These are phyloP conservation scores for Neomicropteryx cornuta DNA, from an alignment of 1,140 invertebrate species.

Conservation along the genomic window DNA sequence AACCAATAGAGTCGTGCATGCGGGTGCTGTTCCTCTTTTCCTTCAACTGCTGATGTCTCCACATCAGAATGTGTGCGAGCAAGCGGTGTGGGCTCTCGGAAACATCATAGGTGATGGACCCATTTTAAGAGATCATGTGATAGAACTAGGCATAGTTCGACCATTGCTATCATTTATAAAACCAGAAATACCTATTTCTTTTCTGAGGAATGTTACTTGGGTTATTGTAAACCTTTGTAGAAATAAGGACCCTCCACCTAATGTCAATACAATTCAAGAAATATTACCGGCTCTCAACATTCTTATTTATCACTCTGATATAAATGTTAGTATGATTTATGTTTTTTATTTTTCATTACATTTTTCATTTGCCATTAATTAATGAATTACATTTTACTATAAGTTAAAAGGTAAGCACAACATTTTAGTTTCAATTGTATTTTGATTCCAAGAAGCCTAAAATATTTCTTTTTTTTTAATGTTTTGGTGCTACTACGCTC, in stretches of 20 bases:
- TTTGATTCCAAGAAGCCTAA: no score
- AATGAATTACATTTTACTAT: no score
- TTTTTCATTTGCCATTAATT: slow-evolving; percentile 3
- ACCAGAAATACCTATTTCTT: slow-evolving; percentile 84
- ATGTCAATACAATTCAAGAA: slow-evolving; percentile 77
- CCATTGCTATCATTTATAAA: slow-evolving; percentile 86
- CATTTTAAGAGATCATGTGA: slow-evolving; percentile 80
- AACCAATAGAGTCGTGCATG: slow-evolving; percentile 89
- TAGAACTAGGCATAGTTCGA: slow-evolving; percentile 79
- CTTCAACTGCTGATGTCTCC: slow-evolving; percentile 80
- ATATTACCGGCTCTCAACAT: slow-evolving; percentile 89
- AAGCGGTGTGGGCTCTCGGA: slow-evolving; percentile 96
- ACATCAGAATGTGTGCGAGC: slow-evolving; percentile 97
- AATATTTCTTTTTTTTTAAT: no score
- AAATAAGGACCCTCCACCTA: slow-evolving; percentile 89
- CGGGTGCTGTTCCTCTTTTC: slow-evolving; percentile 92
- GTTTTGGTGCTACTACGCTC: no score
- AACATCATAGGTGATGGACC: slow-evolving; percentile 94
- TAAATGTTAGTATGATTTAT: slow-evolving; percentile 63
- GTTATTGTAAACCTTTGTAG: slow-evolving; percentile 95
- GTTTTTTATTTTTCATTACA: slow-evolving; percentile 1
- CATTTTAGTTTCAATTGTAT: no score
- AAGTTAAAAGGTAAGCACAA: no score
- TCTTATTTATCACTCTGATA: slow-evolving; percentile 92
- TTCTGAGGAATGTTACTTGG: slow-evolving; percentile 96